Evolutionary conservation across 2,113 vertebrate species (phyloP).

Genomic region (Zosterops hypoxanthus): DNA sequence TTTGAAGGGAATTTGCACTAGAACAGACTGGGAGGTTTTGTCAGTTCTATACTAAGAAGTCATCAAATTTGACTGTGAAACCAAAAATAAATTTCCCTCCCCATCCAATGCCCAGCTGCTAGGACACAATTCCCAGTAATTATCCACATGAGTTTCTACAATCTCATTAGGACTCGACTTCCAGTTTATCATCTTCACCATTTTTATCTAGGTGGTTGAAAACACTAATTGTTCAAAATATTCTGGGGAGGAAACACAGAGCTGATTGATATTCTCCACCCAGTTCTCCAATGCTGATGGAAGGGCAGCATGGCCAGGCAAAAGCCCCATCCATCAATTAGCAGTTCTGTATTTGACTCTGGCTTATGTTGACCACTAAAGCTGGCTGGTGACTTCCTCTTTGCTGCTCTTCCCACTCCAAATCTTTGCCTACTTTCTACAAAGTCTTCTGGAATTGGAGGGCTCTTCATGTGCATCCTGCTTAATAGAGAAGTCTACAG

Average conservation of each 20-base stretch:
- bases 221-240: not conserved
- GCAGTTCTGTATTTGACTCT: not conserved
- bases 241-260: not conserved
- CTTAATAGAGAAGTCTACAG: not conserved
- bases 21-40: not conserved
- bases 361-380: not conserved
- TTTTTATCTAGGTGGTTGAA: not conserved
- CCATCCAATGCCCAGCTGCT: not conserved
- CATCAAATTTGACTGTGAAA: not conserved
- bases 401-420: not conserved
- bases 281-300: not conserved
- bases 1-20: not conserved
- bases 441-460: not conserved
- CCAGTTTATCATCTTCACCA: fast-evolving
- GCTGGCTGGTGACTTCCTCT: not conserved
- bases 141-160: not conserved
- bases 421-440: not conserved
- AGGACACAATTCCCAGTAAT: not conserved
- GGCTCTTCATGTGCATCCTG: not conserved
- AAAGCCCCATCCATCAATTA: not conserved
- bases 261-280: not conserved
- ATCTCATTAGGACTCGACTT: not conserved
- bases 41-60: not conserved
- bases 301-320: not conserved
- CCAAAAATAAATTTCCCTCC: not conserved